Evolutionary conservation across 1,140 invertebrate genomes (phyloP).

Genomic region (Drosophila watanabei): DNA sequence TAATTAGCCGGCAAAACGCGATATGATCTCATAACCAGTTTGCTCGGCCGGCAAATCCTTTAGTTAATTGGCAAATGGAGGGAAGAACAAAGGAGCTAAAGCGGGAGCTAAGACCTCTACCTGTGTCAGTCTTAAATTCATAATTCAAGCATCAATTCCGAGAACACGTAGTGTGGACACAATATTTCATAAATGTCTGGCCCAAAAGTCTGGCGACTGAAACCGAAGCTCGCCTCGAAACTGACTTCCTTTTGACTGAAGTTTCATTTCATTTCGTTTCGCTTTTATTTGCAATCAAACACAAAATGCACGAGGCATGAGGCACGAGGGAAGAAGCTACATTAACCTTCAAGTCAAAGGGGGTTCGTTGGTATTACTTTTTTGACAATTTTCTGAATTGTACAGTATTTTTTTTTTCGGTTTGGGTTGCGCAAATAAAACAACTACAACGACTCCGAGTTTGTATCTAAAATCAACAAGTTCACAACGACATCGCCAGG

Average conservation of each 20-base stretch:
- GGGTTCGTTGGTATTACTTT: constrained; percentile 43
- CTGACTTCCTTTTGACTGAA: constrained; percentile 29
- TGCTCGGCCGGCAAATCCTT: constrained; percentile 44
- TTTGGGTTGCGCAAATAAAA: constrained; percentile 73
- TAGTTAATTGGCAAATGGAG: constrained; percentile 50
- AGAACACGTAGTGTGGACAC: constrained; percentile 55
- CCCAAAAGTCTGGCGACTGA: constrained; percentile 34
- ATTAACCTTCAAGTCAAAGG: constrained; percentile 73
- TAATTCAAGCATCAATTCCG: constrained; percentile 60
- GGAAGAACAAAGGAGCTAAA: constrained; percentile 27
- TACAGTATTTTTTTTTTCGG: constrained; percentile 22
- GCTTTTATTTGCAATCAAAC: constrained; percentile 73
- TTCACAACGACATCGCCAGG: constrained; percentile 64
- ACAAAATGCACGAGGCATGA: constrained; percentile 57
- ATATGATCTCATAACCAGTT: constrained; percentile 52
- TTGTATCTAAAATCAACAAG: constrained; percentile 84
- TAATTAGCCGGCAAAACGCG: constrained; percentile 43
- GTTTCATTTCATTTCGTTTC: constrained; percentile 37
- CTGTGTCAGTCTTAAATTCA: constrained; percentile 55
- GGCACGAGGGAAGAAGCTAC: constrained; percentile 58
- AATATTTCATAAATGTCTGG: constrained; percentile 57
- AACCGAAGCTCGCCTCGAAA: constrained; percentile 5
- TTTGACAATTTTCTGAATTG: constrained; percentile 72
- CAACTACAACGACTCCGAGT: constrained; percentile 39
- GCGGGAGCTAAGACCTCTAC: constrained; percentile 9